A percentile compares a stretch with the other conserved stretches of the same genome.
Evolutionary conservation across 2,113 vertebrate species (phyloP).

Genomic region (Conger conger): DNA sequence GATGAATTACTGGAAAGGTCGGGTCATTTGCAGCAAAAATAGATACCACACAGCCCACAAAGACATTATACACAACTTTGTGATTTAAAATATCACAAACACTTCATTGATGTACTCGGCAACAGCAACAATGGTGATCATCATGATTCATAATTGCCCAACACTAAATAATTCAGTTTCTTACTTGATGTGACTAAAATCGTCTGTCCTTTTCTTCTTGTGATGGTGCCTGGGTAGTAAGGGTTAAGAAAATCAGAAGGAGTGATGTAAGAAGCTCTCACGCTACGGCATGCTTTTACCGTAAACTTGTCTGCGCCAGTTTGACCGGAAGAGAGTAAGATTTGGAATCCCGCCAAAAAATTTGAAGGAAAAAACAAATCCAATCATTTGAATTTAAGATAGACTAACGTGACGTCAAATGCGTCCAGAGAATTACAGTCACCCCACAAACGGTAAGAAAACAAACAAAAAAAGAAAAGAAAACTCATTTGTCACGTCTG

Average conservation of each 20-base stretch:
- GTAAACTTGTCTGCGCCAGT: conserved; percentile 56
- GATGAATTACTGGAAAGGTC: conserved; percentile 65
- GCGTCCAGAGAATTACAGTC: conserved; percentile 35
- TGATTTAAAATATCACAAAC: conserved; percentile 64
- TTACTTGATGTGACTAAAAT: conserved; percentile 43
- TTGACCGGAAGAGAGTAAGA: conserved; percentile 65
- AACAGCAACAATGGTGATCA: conserved; percentile 47
- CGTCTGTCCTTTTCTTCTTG: conserved; percentile 33
- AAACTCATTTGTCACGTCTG: neutral
- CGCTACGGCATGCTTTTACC: conserved; percentile 61
- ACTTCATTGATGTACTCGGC: conserved; percentile 66
- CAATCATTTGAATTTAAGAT: conserved; percentile 36
- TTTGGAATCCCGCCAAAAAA: conserved; percentile 51
- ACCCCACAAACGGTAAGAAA: conserved; percentile 16
- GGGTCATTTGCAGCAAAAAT: conserved; percentile 57
- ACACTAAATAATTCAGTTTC: conserved; percentile 43
- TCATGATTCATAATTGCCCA: conserved; percentile 57
- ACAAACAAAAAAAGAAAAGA: conserved; percentile 24
- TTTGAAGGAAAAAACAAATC: conserved; percentile 37
- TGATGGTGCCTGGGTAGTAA: conserved; percentile 33
- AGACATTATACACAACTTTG: conserved; percentile 67
- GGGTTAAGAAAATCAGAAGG: conserved; percentile 42
- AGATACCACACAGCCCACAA: conserved; percentile 38
- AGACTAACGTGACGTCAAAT: conserved; percentile 49
- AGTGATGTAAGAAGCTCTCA: conserved; percentile 67